Evolutionary conservation across 2,888 invertebrate species (phyloP), one percentile per base, ranked within the genome.

Genomic region (Harpalus rufipes): DNA sequence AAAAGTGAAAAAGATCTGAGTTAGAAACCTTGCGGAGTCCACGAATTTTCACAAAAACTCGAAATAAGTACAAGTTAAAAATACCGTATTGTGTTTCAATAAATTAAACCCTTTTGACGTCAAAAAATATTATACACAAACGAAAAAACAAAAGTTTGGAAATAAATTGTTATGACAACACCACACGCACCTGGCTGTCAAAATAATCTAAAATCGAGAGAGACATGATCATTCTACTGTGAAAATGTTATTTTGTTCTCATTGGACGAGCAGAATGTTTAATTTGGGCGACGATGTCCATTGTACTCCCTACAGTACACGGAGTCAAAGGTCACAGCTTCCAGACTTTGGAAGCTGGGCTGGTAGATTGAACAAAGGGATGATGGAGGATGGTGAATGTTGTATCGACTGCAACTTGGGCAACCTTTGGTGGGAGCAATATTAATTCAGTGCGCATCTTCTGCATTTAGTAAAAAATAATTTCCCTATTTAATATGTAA

Each of bases 261-360:
- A 44, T 74, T 16, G 16, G 41, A 44, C 72, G 21, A 18, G 44
- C 44, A 74, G 79, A 79, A 61, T 79, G 61, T 79, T 79, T 79
- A 79, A 79, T 79, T 79, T 79, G 39, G 39, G 10, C 41, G n/a
- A 1, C 16, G 14, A n/a, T 0, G 16, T 74, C 72, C 72, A 74
- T 74, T 74, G 72, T 74, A 41, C 21, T 63, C n/a, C 25, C 63
- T 10, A 56, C 12, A 7, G 59, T 7, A 59, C 16, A 59, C 4
- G 65, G 68, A 63, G 44, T 56, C 81, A 68, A 81, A 21, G 72
- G 68, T 72, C 82, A 82, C 58, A 61, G 16, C 32, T 16, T 68
- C 63, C 12, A 32, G 32, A 68, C 68, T 12, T 68, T 32, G 68
- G 7, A 32, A 16, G 72, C 21, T 7, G 16, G 7, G 72, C 14